phyloP scores from a whole-genome alignment of 1,140 invertebrate genomes.

The Contarinia nasturtii region DNA sequence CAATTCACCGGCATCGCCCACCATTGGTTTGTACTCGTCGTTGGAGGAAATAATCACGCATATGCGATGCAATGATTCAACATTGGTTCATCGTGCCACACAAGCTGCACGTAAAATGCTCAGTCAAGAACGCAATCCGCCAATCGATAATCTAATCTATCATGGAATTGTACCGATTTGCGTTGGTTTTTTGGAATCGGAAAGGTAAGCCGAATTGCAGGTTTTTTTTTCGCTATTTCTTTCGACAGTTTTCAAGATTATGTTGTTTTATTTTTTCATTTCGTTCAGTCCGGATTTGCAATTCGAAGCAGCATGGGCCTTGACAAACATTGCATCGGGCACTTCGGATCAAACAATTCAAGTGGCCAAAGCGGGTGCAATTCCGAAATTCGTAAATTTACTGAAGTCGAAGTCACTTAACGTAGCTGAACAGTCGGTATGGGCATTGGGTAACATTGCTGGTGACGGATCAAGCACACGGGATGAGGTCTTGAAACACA shows the following conservation, averaged over 20 bases:
- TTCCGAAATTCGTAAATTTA: slow-evolving; percentile 65
- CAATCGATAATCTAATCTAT: slow-evolving; percentile 77
- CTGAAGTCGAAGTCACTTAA: slow-evolving; percentile 50
- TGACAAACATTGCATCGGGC: slow-evolving; percentile 96
- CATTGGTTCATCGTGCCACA: slow-evolving; percentile 41
- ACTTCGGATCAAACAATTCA: slow-evolving; percentile 75
- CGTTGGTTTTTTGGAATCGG: slow-evolving; percentile 47
- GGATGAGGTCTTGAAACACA: slow-evolving; percentile 49
- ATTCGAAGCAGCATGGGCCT: slow-evolving; percentile 94
- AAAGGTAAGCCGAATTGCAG: neutral
- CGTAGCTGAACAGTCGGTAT: slow-evolving; percentile 90
- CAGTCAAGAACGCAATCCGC: slow-evolving; percentile 81
- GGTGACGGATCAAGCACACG: slow-evolving; percentile 62
- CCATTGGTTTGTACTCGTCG: slow-evolving; percentile 16
- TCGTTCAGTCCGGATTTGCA: slow-evolving; percentile 61
- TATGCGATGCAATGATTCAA: slow-evolving; percentile 40
- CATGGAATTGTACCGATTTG: slow-evolving; percentile 74
- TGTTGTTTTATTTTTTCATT: slow-evolving; percentile 1
- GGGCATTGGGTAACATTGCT: slow-evolving; percentile 95
- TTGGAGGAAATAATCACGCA: slow-evolving; percentile 41
- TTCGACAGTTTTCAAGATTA: neutral
- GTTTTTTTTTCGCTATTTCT: neutral
- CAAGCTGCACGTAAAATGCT: slow-evolving; percentile 74
- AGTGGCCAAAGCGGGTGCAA: slow-evolving; percentile 69
- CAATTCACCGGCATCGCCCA: slow-evolving; percentile 24